A percentile compares a stretch with the other conserved stretches of the same genome.
Evolutionary conservation across 2,797 vertebrate genomes (phyloP).

Genomic region (Acanthiza pusilla): DNA sequence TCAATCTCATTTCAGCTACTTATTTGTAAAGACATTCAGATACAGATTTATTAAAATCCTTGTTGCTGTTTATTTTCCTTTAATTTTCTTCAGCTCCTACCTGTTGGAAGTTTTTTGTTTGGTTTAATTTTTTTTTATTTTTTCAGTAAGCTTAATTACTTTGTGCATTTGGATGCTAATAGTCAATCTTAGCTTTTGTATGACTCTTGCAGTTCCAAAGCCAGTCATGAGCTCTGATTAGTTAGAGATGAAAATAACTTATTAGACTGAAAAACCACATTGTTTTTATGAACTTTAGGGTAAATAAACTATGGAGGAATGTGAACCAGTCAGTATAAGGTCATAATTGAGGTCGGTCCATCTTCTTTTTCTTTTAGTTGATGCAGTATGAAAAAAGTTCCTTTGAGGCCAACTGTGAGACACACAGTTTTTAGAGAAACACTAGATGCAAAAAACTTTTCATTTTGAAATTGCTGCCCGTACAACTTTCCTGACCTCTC

Average conservation of each 20-base stretch:
- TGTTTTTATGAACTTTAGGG: constrained; percentile 16
- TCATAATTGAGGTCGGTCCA: neutral
- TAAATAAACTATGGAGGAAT: constrained; percentile 16
- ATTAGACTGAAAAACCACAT: neutral
- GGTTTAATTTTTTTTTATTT: neutral
- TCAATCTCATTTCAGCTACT: neutral
- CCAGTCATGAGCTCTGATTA: neutral
- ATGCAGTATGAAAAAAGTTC: neutral
- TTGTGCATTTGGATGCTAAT: neutral
- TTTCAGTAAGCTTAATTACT: neutral
- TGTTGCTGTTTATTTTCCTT: neutral
- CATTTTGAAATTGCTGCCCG: neutral
- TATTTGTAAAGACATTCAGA: constrained; percentile 15
- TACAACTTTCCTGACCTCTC: neutral
- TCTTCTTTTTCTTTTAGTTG: neutral
- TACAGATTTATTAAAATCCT: neutral
- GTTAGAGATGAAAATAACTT: constrained; percentile 4
- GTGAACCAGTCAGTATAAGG: neutral
- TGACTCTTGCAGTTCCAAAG: neutral
- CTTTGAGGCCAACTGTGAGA: neutral
- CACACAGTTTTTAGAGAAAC: neutral
- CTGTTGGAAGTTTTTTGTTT: neutral
- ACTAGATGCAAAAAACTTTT: neutral
- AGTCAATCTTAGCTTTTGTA: neutral
- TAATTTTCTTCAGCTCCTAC: neutral